Base-by-base conservation (phyloP, 2,113 vertebrate species). In the Cyprinodon tularosa region DNA sequence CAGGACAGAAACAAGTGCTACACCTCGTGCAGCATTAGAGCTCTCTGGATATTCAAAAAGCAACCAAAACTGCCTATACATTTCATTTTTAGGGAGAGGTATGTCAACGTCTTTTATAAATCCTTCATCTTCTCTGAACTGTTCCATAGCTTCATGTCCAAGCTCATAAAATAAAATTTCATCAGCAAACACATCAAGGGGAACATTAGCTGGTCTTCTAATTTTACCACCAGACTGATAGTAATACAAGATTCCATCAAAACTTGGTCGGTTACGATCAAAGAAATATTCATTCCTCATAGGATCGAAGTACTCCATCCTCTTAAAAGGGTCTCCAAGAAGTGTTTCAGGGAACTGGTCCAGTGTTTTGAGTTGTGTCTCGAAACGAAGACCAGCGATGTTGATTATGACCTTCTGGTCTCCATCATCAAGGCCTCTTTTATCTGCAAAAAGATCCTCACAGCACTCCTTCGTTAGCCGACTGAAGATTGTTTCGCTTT, bases 241-340 rank as follows among this genome's bases (percentile, higher is more conserved):
- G 80, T 98, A 99, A 84, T 98, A 99, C 12, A 99, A 93, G 79
- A 99, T 99, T 12, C 97, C 98, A 59, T 99, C 98, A 84, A 99
- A 99, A 88, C 98, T 99, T 17, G 97, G 97, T 68, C 98, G 93
- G 86, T 98, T 98, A 66, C 97, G 92, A 65, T 99, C 98, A 62
- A 99, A 99, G 90, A 99, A 99, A 74, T 99, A 99, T 6, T 99
- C 97, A 0, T 99, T 99, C 82, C 97, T 96, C 96, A 98, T 97
- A 57, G 97, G 97, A 90, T 99, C 97, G n/a, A 99, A 99, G 91
- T 96, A 99, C 4, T 94, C 92, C 94, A 96, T 95, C 89, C 98
- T 95, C 91, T 98, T 99, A 1, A 92, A 92, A 0, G 95, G 93
- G 76, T 99, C 95, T 66, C 97, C 98, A 0, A 99, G 91, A 12